Conservation (phyloP, 2,888 invertebrate species). For the Yponomeuta evonymella region DNA sequence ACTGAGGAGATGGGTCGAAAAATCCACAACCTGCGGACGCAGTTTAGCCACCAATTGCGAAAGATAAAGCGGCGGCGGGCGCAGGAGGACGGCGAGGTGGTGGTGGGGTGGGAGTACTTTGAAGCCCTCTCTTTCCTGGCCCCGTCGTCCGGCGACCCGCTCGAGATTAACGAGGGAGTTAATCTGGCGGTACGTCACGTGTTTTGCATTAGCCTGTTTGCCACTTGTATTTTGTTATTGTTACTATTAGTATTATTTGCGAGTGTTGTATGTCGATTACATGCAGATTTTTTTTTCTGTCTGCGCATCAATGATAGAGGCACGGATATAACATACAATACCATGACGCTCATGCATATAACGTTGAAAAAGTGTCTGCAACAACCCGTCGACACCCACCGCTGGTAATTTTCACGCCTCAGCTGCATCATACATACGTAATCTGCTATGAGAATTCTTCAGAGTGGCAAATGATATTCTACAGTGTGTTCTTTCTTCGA, state of each 20-base stretch:
- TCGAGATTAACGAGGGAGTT: conserved; percentile 45
- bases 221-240: too few relatives aligned
- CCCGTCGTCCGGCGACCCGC: conserved; percentile 41
- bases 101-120: conserved; percentile 57
- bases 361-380: too few relatives aligned
- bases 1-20: conserved; percentile 60
- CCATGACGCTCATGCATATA: too few relatives aligned
- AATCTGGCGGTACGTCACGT: conserved; percentile 52
- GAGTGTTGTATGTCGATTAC: neutral
- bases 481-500: neutral
- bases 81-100: conserved; percentile 23
- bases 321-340: too few relatives aligned
- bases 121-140: conserved; percentile 56
- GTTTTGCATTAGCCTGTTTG: neutral
- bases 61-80: conserved; percentile 53
- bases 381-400: too few relatives aligned
- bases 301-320: too few relatives aligned
- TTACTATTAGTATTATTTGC: neutral
- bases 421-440: too few relatives aligned
- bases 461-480: neutral
- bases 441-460: too few relatives aligned
- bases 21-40: conserved; percentile 61
- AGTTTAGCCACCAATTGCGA: conserved; percentile 61
- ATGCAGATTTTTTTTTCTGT: too few relatives aligned
- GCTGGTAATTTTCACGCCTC: too few relatives aligned